Percentiles rank a stretch among this genome's conserved stretches.
These are phyloP conservation scores for Percina caprodes DNA, from an alignment of 2,113 vertebrate genomes.

Conservation along the genomic window DNA sequence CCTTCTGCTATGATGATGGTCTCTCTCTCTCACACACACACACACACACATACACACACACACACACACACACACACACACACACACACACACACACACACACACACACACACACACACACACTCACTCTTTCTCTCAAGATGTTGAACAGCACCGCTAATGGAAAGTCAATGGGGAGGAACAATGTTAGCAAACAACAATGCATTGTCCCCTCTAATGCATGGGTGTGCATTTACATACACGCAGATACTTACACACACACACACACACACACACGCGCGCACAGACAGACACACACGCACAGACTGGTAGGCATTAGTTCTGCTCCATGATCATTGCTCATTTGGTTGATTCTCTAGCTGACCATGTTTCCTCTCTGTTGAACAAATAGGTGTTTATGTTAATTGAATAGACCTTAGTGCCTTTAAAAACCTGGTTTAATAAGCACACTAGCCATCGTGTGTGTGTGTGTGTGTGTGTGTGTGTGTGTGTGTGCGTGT, in stretches of 20 bases:
- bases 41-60: slow-evolving; percentile 37
- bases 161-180: slow-evolving; percentile 83
- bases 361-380: slow-evolving; percentile 75
- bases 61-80: slow-evolving; percentile 29
- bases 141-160: slow-evolving; percentile 83
- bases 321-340: slow-evolving; percentile 77
- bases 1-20: slow-evolving; percentile 68
- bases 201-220: slow-evolving; percentile 67
- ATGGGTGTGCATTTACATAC: slow-evolving; percentile 42
- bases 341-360: slow-evolving; percentile 74
- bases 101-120: slow-evolving; percentile 10
- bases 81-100: slow-evolving; percentile 42
- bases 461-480: too few species aligned
- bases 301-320: slow-evolving; percentile 70
- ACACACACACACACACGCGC: slow-evolving; percentile 9
- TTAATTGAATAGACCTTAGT: slow-evolving; percentile 69
- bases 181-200: slow-evolving; percentile 80
- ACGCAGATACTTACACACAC: neutral
- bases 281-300: slow-evolving; percentile 20
- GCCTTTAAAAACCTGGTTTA: slow-evolving; percentile 49
- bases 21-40: slow-evolving; percentile 33
- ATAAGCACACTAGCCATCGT: slow-evolving; percentile 17
- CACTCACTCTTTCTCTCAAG: slow-evolving; percentile 67
- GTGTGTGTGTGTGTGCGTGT: too few species aligned
- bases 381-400: slow-evolving; percentile 74